Base-by-base conservation (phyloP, 2,113 vertebrate species). In the Natator depressus region DNA sequence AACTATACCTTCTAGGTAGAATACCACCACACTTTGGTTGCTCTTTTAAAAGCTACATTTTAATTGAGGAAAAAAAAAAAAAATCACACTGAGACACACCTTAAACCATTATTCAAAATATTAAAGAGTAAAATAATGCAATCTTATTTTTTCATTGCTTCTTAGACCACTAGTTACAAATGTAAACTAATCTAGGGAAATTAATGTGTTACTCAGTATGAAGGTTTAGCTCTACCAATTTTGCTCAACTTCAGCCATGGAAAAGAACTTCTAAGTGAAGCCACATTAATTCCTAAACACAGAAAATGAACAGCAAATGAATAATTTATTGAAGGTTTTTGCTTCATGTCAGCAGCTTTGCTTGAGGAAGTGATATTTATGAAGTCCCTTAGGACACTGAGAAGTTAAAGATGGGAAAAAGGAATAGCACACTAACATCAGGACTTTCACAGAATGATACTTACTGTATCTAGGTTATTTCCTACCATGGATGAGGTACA, bases 271-370 rank as follows among this genome's bases (percentile, higher is more conserved):
- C 87, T 83, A 96, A 97, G 87, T 59, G 95, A 97, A 95, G 91
- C 90, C 93, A 82, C 94, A 97, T 96, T 96, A 97, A 97, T 96
- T 97, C 82, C 96, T 97, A 85, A 96, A 96, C 96, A 95, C 54
- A 59, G 90, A 93, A 97, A 97, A 96, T 81, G 95, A 97, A 93
- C 89, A 94, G 80, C 78, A 85, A 5, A 89, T 98, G 91, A 98
- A 98, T 98, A 95, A 98, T 98, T 97, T 88, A 98, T 90, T 76
- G 96, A 80, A 42, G 85, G 27, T 69, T 97, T 97, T 94, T 95
- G 94, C 95, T 98, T 96, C 96, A 93, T 95, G 93, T 96, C 97
- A 98, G 97, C 96, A 96, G 97, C 95, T 95, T 94, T 96, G 93
- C 96, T 93, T 84, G 38, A 97, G 90, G 90, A 97, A 98, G 54